Conservation (phyloP, 1,140 invertebrate genomes). For the Pteromalus puparum region DNA sequence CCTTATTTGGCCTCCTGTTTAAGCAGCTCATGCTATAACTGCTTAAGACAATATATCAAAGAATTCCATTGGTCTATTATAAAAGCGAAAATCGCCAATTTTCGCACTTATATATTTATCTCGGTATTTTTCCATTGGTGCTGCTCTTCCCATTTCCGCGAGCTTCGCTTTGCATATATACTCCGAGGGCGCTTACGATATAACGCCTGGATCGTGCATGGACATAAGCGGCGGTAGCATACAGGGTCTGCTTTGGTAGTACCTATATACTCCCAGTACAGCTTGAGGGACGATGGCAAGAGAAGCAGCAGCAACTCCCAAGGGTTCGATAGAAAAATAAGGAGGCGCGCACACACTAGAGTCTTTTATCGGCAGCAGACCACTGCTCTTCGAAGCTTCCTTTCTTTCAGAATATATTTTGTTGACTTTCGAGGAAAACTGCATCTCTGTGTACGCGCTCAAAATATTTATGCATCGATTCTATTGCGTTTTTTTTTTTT, state of each 20-base stretch:
- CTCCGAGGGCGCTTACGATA: neutral
- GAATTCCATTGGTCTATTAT: too few species aligned
- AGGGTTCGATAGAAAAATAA: slow-evolving; percentile 44
- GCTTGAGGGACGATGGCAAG: neutral
- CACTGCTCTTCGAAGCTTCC: slow-evolving; percentile 2
- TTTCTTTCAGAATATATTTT: slow-evolving; percentile 27
- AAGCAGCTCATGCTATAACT: too few species aligned
- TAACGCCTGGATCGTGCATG: slow-evolving; percentile 16
- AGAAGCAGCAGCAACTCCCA: slow-evolving; percentile 2
- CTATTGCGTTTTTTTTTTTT: neutral
- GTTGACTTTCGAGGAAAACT: slow-evolving; percentile 24
- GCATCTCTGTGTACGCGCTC: neutral
- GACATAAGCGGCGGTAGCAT: neutral
- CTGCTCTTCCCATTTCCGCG: neutral
- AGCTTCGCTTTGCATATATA: slow-evolving; percentile 8
- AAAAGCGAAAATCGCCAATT: too few species aligned
- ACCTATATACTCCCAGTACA: neutral
- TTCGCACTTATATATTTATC: neutral
- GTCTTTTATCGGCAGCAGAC: slow-evolving; percentile 57
- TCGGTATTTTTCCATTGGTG: neutral
- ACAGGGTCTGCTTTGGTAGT: slow-evolving; percentile 13
- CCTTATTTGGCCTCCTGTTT: too few species aligned
- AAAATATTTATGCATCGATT: slow-evolving; percentile 7
- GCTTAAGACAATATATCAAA: too few species aligned
- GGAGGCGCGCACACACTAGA: slow-evolving; percentile 12